A percentile compares a stretch with the other conserved stretches of the same genome.
Conservation (phyloP, 2,113 vertebrate genomes). For the Mola mola region DNA sequence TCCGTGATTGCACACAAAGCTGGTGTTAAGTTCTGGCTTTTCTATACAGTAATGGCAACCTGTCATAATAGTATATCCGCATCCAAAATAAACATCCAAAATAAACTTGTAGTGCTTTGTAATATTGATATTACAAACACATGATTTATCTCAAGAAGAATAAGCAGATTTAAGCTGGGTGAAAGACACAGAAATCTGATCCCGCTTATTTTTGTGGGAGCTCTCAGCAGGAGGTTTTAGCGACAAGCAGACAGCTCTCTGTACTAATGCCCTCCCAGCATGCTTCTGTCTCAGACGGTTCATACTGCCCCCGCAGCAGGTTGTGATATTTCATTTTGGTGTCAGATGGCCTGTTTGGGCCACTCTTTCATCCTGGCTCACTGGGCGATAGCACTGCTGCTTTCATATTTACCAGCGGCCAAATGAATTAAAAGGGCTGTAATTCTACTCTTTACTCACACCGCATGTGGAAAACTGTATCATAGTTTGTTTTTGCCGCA, state of each 20-base stretch:
- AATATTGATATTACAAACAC: too few relatives aligned
- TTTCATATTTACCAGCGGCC: constrained; percentile 72
- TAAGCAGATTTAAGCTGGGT: constrained; percentile 17
- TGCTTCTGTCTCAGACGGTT: constrained; percentile 37
- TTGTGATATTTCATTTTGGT: constrained; percentile 66
- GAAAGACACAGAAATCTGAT: constrained; percentile 28
- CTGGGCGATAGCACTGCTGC: constrained; percentile 37
- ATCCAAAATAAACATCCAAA: too few relatives aligned
- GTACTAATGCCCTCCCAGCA: constrained; percentile 68
- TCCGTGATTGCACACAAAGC: constrained; percentile 18
- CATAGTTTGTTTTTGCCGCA: not conserved
- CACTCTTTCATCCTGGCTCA: constrained; percentile 60
- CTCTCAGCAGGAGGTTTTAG: constrained; percentile 41
- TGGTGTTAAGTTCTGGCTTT: constrained; percentile 42
- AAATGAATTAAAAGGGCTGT: constrained; percentile 41
- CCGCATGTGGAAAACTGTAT: constrained; percentile 15
- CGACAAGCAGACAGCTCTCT: constrained; percentile 59
- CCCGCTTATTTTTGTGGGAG: constrained; percentile 18
- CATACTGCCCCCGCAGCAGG: constrained; percentile 56
- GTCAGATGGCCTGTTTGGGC: constrained; percentile 56
- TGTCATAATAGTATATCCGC: too few relatives aligned
- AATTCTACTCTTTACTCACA: constrained; percentile 31
- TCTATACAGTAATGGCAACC: too few relatives aligned
- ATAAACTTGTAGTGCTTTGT: too few relatives aligned
- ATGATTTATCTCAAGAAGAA: too few relatives aligned